Conservation (phyloP, 2,888 invertebrate genomes). For the Temnothorax rugatulus region DNA sequence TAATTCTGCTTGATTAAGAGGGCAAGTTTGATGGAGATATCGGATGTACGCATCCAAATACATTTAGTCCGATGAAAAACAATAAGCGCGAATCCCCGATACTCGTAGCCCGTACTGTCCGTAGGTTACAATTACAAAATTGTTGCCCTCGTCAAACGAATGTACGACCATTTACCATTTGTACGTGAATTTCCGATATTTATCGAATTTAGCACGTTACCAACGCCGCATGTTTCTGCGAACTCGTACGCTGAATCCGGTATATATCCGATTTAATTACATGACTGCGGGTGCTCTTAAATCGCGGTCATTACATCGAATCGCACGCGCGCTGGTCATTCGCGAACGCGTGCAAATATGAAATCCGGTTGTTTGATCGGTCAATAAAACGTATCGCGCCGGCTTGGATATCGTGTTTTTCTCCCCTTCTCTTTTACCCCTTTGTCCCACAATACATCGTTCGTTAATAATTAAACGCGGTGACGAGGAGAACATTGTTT, state of each 20-base stretch:
- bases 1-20: neutral
- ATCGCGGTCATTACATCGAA: conserved; percentile 67
- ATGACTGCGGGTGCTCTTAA: conserved; percentile 66
- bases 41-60: neutral
- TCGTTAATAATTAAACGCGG: conserved; percentile 76
- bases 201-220: conserved; percentile 26
- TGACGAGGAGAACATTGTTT: conserved; percentile 73
- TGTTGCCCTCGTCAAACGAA: conserved; percentile 18
- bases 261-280: conserved; percentile 64
- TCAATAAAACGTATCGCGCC: conserved; percentile 69
- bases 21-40: neutral
- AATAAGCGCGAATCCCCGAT: neutral
- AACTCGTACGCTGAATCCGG: neutral
- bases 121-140: conserved; percentile 11
- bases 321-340: conserved; percentile 37
- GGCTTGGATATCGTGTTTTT: conserved; percentile 40
- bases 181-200: conserved; percentile 41
- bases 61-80: neutral
- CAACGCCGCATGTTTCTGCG: neutral
- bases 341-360: conserved; percentile 67
- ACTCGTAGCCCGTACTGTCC: no score
- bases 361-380: conserved; percentile 68
- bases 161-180: conserved; percentile 17
- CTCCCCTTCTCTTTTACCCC: neutral
- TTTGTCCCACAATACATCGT: conserved; percentile 29